These are phyloP conservation scores for Anodontia alba DNA, from an alignment of 2,888 invertebrate genomes.

Conservation along the genomic window DNA sequence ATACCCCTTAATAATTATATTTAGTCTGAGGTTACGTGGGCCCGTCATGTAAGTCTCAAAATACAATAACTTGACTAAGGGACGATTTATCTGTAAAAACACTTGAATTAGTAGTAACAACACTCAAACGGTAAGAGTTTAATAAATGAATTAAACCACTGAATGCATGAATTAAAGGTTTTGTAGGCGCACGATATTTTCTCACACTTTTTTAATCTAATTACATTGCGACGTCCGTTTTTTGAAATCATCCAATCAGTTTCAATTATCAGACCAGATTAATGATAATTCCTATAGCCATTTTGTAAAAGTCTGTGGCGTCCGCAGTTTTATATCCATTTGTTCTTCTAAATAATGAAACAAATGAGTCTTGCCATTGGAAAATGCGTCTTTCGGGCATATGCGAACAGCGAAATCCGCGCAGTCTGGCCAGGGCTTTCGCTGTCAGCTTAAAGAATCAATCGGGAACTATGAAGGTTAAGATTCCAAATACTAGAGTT, in stretches of 20 bases:
- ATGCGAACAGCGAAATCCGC: too few relatives aligned
- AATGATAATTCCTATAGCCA: too few relatives aligned
- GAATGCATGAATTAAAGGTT: not conserved
- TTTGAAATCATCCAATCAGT: not conserved
- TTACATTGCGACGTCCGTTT: not conserved
- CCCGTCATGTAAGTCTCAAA: not conserved
- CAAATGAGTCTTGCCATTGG: too few relatives aligned
- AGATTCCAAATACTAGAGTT: too few relatives aligned
- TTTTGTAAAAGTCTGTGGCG: too few relatives aligned
- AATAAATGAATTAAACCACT: not conserved
- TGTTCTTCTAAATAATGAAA: too few relatives aligned
- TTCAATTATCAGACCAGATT: not conserved
- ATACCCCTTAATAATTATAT: not conserved
- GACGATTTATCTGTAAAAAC: not conserved
- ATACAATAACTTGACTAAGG: not conserved
- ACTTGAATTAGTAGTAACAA: slow-evolving; percentile 11
- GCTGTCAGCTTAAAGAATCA: too few relatives aligned
- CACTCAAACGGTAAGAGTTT: not conserved
- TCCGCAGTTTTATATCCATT: too few relatives aligned
- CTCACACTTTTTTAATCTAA: not conserved
- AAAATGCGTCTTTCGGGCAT: too few relatives aligned
- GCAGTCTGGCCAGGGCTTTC: too few relatives aligned
- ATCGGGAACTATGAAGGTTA: too few relatives aligned
- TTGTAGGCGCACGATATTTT: not conserved
- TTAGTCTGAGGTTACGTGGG: not conserved